Conservation (phyloP, 2,797 vertebrate species). For the Avahi laniger region DNA sequence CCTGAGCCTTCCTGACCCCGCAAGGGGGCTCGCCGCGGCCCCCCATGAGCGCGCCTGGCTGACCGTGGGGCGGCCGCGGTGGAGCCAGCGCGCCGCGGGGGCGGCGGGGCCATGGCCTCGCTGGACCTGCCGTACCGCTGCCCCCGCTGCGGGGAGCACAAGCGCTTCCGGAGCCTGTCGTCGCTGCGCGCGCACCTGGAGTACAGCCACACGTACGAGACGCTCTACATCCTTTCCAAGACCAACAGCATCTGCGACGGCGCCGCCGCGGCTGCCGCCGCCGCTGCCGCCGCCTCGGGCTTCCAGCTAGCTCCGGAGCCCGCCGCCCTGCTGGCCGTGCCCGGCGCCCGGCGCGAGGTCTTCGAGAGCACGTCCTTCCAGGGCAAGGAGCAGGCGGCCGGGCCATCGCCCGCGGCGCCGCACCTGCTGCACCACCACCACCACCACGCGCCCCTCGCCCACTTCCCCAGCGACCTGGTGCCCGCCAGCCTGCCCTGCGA, state of each 20-base stretch:
- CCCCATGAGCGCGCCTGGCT: constrained; percentile 72
- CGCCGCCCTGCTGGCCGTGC: constrained; percentile 90
- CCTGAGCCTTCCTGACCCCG: constrained; percentile 3
- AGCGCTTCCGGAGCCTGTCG: constrained; percentile 98
- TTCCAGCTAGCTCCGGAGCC: constrained; percentile 78
- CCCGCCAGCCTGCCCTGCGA: constrained; percentile 86
- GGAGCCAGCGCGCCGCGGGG: constrained; percentile 55
- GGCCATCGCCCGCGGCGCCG: constrained; percentile 85
- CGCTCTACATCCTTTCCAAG: constrained; percentile 98
- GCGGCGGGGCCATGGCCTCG: constrained; percentile 93
- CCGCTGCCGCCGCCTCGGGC: constrained; percentile 92
- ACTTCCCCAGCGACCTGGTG: constrained; percentile 94
- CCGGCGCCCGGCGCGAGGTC: constrained; percentile 88
- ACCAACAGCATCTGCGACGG: constrained; percentile 98
- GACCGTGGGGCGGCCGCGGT: constrained; percentile 63
- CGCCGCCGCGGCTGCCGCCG: constrained; percentile 92
- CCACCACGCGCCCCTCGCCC: constrained; percentile 90
- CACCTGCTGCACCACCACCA: constrained; percentile 91
- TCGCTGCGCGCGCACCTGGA: constrained; percentile 97
- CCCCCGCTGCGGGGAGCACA: constrained; percentile 99
- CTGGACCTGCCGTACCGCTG: constrained; percentile 99
- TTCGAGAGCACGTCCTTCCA: constrained; percentile 90
- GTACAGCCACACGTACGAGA: constrained; percentile 99
- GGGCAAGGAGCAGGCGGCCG: constrained; percentile 85
- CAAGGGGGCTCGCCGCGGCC: not conserved